Conservation (phyloP, 2,797 vertebrate genomes). For the Acanthurus tractus region DNA sequence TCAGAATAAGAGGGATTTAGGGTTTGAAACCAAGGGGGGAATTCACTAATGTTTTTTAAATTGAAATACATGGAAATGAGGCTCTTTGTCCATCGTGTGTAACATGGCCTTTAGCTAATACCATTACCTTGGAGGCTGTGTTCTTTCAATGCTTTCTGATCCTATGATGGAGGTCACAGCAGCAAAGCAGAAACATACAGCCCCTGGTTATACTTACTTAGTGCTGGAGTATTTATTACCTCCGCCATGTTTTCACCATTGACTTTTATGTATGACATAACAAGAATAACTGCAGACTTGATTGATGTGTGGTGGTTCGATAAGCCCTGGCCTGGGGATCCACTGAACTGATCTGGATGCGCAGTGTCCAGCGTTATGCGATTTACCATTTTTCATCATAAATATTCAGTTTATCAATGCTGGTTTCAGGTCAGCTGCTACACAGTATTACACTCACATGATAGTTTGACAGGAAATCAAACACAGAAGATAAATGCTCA, state of each 20-base stretch:
- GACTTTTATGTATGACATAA: neutral
- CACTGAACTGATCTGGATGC: neutral
- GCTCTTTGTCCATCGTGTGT: conserved; percentile 35
- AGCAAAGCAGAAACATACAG: conserved; percentile 32
- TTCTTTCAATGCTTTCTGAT: conserved; percentile 21
- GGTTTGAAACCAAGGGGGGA: conserved; percentile 34
- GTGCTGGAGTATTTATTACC: conserved; percentile 25
- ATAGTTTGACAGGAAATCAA: neutral
- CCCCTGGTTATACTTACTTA: conserved; percentile 13
- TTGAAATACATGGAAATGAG: conserved; percentile 59
- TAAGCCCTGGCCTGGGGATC: neutral
- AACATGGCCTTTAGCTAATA: conserved; percentile 28
- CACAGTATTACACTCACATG: neutral
- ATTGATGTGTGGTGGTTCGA: neutral
- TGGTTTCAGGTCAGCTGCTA: neutral
- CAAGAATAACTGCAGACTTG: neutral
- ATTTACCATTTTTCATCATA: neutral
- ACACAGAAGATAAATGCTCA: neutral
- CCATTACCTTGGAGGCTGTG: conserved; percentile 28
- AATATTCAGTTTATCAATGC: neutral
- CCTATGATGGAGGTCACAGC: conserved; percentile 39
- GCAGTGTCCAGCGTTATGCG: neutral
- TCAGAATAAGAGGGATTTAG: conserved; percentile 60
- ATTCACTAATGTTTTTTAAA: conserved; percentile 40
- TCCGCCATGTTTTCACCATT: conserved; percentile 13